phyloP scores from a whole-genome alignment of 2,113 vertebrate genomes.

The Melanostigma gelatinosum region DNA sequence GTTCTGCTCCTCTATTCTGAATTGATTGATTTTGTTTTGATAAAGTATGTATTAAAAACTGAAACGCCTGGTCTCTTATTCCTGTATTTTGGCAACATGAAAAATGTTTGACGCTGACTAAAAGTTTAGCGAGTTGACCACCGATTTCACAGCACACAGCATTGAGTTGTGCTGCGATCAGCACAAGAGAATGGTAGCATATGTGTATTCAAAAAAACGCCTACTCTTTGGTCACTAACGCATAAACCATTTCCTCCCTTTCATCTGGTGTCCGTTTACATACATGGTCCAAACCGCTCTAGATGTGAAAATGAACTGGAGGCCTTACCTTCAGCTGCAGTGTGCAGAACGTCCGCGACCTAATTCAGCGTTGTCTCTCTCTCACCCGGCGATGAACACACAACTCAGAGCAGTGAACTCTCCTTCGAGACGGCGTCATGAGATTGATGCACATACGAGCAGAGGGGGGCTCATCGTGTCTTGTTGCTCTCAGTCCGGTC shows the following conservation, averaged over 20 bases:
- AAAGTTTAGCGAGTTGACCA: not conserved
- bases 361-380: not conserved
- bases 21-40: not conserved
- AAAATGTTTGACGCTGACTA: not conserved
- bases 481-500: conserved; percentile 34
- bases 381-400: not conserved
- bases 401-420: conserved; percentile 5
- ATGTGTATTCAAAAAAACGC: not conserved
- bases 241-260: conserved; percentile 10
- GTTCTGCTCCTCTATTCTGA: not conserved
- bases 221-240: not conserved
- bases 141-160: not conserved
- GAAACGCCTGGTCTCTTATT: not conserved
- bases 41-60: not conserved
- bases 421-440: conserved; percentile 33
- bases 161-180: not conserved
- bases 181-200: not conserved
- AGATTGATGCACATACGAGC: conserved; percentile 21
- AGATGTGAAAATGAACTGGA: not conserved
- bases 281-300: not conserved
- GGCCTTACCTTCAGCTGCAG: conserved; percentile 63
- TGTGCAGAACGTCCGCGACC: not conserved
- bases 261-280: not conserved
- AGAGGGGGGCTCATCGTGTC: conserved; percentile 12
- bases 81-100: not conserved